Base-by-base conservation (phyloP, 2,113 vertebrate species). In the Ophiodon elongatus region DNA sequence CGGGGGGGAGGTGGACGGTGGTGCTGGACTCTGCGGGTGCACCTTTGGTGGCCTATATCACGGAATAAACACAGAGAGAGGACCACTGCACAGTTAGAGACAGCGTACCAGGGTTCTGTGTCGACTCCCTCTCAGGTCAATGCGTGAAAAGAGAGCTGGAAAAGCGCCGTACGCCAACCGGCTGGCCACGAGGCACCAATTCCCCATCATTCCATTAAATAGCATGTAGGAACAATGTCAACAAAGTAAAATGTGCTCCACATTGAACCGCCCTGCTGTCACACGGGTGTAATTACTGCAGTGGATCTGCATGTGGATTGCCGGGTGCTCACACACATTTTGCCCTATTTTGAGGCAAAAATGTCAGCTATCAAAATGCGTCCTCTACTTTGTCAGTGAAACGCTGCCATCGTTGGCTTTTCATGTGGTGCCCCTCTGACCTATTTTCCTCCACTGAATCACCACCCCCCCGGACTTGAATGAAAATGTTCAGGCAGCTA, bases 1-100 rank as follows among this genome's bases (percentile, higher is more conserved):
- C 76, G 0, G 75, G 6, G 0, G 95, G 95, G 5, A 96, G 80
- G 8, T 89, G 41, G 60, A 96, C 37, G 0, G 64, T 71, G 15
- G 82, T 60, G 0, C 4, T 17, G 1, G 33, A 13, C 45, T 82
- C 31, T 57, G 62, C n/a, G 13, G 54, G 3, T 0, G 1, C 11
- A 14, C 19, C 57, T 73, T 10, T 4, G 9, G 37, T 3, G 8
- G 9, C 21, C 93, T 94, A 75, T 21, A 70, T 50, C 59, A 45
- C 9, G 79, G 7, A 78, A n/a, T 1, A 45, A 3, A 72, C 23
- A 65, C 25, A 65, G 2, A 39, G 14, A 50, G 35, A 62, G 4
- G 41, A 13, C 8, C 41, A 37, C 7, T 62, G 25, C 3, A 31
- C 8, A 4, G 29, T 56, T 52, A 25, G 56, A 63, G 29, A 59